These are phyloP conservation scores for Argyrosomus regius DNA, from an alignment of 2,797 vertebrate species.

Conservation along the genomic window DNA sequence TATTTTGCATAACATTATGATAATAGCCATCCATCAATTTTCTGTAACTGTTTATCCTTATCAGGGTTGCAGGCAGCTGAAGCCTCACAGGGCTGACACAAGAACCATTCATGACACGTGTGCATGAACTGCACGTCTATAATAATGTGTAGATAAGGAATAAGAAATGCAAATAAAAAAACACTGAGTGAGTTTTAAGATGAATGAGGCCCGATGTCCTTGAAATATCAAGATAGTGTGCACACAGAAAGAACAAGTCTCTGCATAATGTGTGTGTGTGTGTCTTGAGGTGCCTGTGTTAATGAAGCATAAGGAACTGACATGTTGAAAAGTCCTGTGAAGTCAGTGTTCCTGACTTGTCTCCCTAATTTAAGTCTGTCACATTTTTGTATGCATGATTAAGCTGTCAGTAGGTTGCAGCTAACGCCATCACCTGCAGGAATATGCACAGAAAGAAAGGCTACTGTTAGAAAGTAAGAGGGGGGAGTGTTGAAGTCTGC, in stretches of 20 bases:
- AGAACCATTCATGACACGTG: too few relatives aligned
- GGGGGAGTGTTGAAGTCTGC: neutral
- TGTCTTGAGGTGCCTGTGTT: constrained; percentile 35
- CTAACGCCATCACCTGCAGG: constrained; percentile 52
- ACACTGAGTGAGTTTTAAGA: too few relatives aligned
- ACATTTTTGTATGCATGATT: constrained; percentile 65
- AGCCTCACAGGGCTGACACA: too few relatives aligned
- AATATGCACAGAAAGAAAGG: constrained; percentile 24
- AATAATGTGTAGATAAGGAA: too few relatives aligned
- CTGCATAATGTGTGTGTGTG: constrained; percentile 22
- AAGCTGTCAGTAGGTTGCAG: constrained; percentile 60
- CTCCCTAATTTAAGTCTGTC: constrained; percentile 65
- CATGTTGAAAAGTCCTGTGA: constrained; percentile 50
- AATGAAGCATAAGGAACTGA: constrained; percentile 59
- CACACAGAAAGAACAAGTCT: constrained; percentile 9
- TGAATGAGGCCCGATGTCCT: neutral
- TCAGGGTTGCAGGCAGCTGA: too few relatives aligned
- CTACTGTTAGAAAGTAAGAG: constrained; percentile 12
- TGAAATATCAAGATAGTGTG: constrained; percentile 31
- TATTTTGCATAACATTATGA: too few relatives aligned
- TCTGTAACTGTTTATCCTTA: too few relatives aligned
- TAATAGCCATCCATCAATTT: too few relatives aligned
- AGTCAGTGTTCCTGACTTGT: constrained; percentile 59
- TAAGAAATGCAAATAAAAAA: too few relatives aligned
- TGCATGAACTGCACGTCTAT: too few relatives aligned